Percentiles rank a stretch among this genome's conserved stretches.
Evolutionary conservation across 2,797 vertebrate genomes (phyloP).

Genomic region (Trichosurus vulpecula): DNA sequence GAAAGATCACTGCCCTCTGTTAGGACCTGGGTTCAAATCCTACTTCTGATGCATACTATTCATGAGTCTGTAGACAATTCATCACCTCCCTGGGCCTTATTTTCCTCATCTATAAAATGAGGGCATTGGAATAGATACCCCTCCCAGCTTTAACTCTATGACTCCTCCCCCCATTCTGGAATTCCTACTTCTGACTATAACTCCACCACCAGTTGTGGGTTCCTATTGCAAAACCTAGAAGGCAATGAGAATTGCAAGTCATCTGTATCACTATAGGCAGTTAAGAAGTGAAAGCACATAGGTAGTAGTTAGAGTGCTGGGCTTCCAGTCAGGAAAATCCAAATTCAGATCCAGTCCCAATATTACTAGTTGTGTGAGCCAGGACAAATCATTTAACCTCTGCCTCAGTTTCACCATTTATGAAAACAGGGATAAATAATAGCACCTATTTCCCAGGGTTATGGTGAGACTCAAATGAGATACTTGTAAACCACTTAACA

Average conservation of each 20-base stretch:
- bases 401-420: background rate
- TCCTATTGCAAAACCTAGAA: background rate
- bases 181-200: background rate
- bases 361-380: background rate
- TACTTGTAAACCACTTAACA: background rate
- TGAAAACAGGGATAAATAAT: background rate
- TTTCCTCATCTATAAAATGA: background rate
- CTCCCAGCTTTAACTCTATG: background rate
- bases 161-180: background rate
- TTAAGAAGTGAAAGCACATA: background rate
- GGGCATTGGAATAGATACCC: background rate
- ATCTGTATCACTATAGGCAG: background rate
- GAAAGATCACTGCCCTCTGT: background rate
- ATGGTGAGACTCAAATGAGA: background rate
- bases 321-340: background rate
- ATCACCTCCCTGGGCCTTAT: background rate
- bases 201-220: background rate
- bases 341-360: background rate
- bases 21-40: background rate
- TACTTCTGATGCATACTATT: background rate
- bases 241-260: background rate
- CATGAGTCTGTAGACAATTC: background rate
- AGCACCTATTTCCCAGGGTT: background rate
- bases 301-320: background rate
- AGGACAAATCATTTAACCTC: background rate